These are phyloP conservation scores for Sphenopsis melanotis DNA, from an alignment of 2,797 vertebrate species.

Conservation along the genomic window DNA sequence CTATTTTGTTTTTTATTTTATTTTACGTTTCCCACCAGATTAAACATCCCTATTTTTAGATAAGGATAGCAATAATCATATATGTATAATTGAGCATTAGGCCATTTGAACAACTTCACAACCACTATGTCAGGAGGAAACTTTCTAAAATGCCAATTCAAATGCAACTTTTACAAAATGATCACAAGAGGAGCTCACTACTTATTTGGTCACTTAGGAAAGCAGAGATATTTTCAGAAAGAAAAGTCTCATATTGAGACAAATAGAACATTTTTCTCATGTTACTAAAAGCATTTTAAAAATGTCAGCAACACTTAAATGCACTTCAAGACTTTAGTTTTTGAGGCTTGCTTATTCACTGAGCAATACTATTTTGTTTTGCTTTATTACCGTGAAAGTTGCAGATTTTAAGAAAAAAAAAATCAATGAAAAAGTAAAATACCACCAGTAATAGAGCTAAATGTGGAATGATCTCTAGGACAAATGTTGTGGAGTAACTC, in stretches of 20 bases:
- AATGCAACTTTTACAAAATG: not conserved
- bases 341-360: not conserved
- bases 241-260: not conserved
- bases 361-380: not conserved
- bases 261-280: not conserved
- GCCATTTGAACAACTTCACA: not conserved
- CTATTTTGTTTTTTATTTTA: not conserved
- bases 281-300: not conserved
- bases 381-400: not conserved
- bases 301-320: not conserved
- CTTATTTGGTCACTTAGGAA: not conserved
- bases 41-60: not conserved
- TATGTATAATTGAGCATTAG: not conserved
- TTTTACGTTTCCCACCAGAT: not conserved
- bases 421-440: not conserved
- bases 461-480: not conserved
- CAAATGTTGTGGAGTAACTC: not conserved
- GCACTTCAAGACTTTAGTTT: not conserved
- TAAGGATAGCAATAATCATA: not conserved
- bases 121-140: not conserved
- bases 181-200: not conserved
- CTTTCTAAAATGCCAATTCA: not conserved
- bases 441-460: not conserved
- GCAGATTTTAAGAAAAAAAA: not conserved
- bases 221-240: not conserved